Evolutionary conservation across 2,888 invertebrate species (phyloP), one percentile per base, ranked within the genome.

Genomic region (Nomada ruficornis): DNA sequence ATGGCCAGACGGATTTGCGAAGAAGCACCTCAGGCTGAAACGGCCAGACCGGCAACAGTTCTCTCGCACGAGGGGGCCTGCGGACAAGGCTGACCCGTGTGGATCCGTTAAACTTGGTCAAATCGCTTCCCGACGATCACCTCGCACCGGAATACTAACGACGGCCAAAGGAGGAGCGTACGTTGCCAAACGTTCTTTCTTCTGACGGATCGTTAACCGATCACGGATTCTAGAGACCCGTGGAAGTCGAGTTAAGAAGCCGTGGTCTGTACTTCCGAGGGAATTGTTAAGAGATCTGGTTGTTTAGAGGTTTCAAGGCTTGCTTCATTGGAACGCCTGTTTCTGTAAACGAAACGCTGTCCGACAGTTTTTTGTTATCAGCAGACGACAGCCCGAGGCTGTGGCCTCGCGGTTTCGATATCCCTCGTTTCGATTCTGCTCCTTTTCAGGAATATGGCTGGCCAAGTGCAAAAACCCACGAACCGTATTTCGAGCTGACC

Each of bases 1-100:
- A 89, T 89, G 89, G 93, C 92, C 93, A 93, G 94, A 93, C 93
- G 94, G 94, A 94, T 94, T 93, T 93, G 92, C 92, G 92, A 92
- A 92, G 92, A 83, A 90, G 82, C 90, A 89, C 89, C 90, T 89
- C 88, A 88, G 86, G 88, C 83, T 74, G 60, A 74, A 74, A 63
- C 79, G 23, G 15, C 26, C 15, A 36, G 50, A 64, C 44, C 63
- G 82, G 71, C 63, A 77, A 83, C 76, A 83, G 82, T 78, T 69
- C 73, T 65, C 67, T 76, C 57, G 86, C 82, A 83, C 82, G 86
- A 86, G 75, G 82, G 47, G 44, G 26, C 54, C 23, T 18, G 70
- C 68, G 75, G 85, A 85, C 80, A 29, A 73, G 80, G 77, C 69
- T 55, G 77, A 68, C 75, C 73, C 74, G 73, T 70, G 82, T 64